Evolutionary conservation across 1,140 invertebrate genomes (phyloP).

Genomic region (Ips nitidus): DNA sequence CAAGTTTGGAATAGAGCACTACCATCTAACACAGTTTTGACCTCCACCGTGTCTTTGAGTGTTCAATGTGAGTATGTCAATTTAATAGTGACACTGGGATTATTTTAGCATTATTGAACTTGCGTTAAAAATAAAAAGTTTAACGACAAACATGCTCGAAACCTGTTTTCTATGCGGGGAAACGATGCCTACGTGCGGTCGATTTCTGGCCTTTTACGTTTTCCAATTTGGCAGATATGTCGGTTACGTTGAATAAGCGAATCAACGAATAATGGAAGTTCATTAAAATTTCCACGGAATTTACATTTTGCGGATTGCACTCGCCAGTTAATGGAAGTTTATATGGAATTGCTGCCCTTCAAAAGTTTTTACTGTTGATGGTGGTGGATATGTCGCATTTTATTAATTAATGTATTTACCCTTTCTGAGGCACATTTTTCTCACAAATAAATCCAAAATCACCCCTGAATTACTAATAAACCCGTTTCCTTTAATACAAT

Average conservation of each 20-base stretch:
- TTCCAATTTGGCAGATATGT: background rate
- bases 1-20: conserved; percentile 87
- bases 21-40: conserved; percentile 73
- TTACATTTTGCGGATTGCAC: conserved; percentile 2
- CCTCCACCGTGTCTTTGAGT: conserved; percentile 74
- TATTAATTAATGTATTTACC: too few species aligned
- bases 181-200: background rate
- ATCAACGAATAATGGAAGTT: conserved; percentile 13
- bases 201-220: background rate
- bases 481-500: too few species aligned
- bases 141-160: background rate
- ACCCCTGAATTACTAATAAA: too few species aligned
- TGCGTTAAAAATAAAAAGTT: background rate
- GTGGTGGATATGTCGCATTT: too few species aligned
- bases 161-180: too few species aligned
- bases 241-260: conserved; percentile 8
- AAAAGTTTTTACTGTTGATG: too few species aligned
- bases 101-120: background rate
- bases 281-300: conserved; percentile 5
- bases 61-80: conserved; percentile 81
- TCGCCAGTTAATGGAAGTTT: background rate
- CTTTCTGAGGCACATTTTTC: too few species aligned
- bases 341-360: too few species aligned
- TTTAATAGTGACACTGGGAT: background rate
- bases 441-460: too few species aligned